Conservation (phyloP, 92 coral and sea anemone species). For the Epizoanthus ramosus region DNA sequence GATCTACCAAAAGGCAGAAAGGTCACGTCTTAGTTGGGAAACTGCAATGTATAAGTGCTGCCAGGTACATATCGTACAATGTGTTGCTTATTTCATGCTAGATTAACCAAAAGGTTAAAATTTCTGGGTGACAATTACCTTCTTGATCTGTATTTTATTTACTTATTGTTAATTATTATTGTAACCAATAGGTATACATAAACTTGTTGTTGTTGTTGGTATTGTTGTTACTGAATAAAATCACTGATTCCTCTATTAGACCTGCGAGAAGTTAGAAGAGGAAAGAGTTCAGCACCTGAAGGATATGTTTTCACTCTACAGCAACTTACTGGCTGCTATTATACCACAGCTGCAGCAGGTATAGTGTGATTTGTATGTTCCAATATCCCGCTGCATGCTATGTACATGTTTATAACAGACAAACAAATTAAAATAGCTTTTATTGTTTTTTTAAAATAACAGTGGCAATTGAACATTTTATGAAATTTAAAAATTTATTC, state of each 20-base stretch:
- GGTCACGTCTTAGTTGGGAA: slow-evolving; percentile 80
- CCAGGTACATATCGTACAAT: slow-evolving; percentile 62
- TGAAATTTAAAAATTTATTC: no score
- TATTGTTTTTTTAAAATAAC: no score
- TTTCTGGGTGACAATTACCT: no score
- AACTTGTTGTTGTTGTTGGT: no score
- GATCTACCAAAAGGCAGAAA: slow-evolving; percentile 84
- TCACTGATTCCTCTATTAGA: slow-evolving; percentile 46
- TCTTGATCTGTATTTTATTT: no score
- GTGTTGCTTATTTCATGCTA: neutral
- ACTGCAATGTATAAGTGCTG: slow-evolving; percentile 86
- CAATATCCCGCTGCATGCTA: neutral
- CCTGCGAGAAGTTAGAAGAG: slow-evolving; percentile 89
- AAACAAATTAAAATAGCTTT: no score
- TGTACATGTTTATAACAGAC: neutral
- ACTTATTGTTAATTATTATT: no score
- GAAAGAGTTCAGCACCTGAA: slow-evolving; percentile 86
- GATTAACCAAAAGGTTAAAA: no score
- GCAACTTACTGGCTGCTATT: slow-evolving; percentile 87
- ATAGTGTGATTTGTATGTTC: neutral
- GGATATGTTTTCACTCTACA: slow-evolving; percentile 80
- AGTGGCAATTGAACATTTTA: no score
- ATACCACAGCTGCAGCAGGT: slow-evolving; percentile 96
- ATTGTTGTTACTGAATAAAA: neutral
- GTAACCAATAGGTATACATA: no score